Base-by-base conservation (phyloP, 2,113 vertebrate species). In the Tragulus kanchil region DNA sequence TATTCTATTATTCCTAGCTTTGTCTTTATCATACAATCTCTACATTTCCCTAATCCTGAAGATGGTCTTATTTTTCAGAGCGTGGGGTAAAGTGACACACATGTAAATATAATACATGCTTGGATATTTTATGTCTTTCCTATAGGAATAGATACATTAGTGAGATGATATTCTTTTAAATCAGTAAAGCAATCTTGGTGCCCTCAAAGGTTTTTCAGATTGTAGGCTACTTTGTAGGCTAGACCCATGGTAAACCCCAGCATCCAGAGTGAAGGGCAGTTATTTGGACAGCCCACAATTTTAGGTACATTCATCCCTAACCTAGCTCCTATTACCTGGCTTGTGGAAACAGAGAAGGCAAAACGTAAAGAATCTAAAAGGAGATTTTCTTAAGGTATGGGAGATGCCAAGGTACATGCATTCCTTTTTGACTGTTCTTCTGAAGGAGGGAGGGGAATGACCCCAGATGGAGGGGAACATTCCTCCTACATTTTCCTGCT, bases 41-140 rank as follows among this genome's bases (percentile, higher is more conserved):
- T 71, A 50, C 15, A 73, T 90, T 88, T 58, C 56, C 61, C 21
- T 26, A 42, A 65, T 23, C 26, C 82, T 93, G 48, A 88, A 67
- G 54, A 81, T 83, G 5, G 45, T 59, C 36, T 71, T 90, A 78
- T 48, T 95, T 28, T 89, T 89, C 48, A 45, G 2, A 67, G 19
- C 0, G 10, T 19, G 16, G 8, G 3, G 2, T 25, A 75, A 1
- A 67, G 14, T 59, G 50, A 69, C 56, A 86, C 21, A 86, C 67
- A 50, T 67, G 81, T 78, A 97, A 91, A 83, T 86, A 36, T 21
- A 87, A 8, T 36, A 15, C 75, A 36, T 69, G 73, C n/a, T 69
- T 82, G 45, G 17, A 50, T 89, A 56, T 91, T 89, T 94, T 93
- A 45, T 89, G 19, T 71, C 36, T n/a, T 73, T n/a, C 89, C 42